Percentiles rank a stretch among this genome's conserved stretches.
Conservation (phyloP, 2,888 invertebrate species). For the Thecocarcelia acutangulata region DNA sequence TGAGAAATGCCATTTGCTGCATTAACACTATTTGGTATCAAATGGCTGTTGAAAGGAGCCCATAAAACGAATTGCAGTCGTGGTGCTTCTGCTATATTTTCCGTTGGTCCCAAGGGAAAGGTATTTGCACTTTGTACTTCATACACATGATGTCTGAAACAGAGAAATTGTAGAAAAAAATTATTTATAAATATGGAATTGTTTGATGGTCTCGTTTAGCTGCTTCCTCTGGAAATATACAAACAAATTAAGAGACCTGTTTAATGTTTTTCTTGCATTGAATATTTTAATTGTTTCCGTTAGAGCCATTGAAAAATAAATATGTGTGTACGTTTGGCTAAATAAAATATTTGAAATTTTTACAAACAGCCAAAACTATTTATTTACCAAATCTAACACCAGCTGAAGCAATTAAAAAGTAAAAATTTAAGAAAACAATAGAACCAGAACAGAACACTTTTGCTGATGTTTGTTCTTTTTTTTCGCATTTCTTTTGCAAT, state of each 20-base stretch:
- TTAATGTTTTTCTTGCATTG: slow-evolving; percentile 37
- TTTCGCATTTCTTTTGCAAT: slow-evolving; percentile 13
- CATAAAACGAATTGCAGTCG: slow-evolving; percentile 88
- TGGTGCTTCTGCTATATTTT: slow-evolving; percentile 87
- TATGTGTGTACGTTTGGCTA: not conserved
- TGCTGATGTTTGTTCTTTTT: slow-evolving; percentile 15
- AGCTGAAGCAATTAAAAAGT: slow-evolving; percentile 18
- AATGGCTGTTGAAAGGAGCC: slow-evolving; percentile 85
- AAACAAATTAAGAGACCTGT: slow-evolving; percentile 19
- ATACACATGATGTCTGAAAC: slow-evolving; percentile 79
- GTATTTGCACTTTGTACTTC: slow-evolving; percentile 84
- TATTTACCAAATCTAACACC: not conserved
- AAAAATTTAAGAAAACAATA: slow-evolving; percentile 5
- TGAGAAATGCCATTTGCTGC: slow-evolving; percentile 15
- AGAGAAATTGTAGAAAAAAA: not conserved
- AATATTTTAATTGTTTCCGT: slow-evolving; percentile 11
- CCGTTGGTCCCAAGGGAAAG: slow-evolving; percentile 86
- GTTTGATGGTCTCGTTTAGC: no score
- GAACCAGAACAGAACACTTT: slow-evolving; percentile 7
- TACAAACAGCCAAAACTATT: not conserved
- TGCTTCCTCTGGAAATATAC: not conserved
- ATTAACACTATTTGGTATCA: slow-evolving; percentile 75
- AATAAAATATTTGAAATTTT: not conserved
- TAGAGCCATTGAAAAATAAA: not conserved
- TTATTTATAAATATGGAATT: not conserved